Percentiles rank a stretch among this genome's conserved stretches.
These are phyloP conservation scores for Prionailurus viverrinus DNA, from an alignment of 2,113 vertebrate species.

Conservation along the genomic window DNA sequence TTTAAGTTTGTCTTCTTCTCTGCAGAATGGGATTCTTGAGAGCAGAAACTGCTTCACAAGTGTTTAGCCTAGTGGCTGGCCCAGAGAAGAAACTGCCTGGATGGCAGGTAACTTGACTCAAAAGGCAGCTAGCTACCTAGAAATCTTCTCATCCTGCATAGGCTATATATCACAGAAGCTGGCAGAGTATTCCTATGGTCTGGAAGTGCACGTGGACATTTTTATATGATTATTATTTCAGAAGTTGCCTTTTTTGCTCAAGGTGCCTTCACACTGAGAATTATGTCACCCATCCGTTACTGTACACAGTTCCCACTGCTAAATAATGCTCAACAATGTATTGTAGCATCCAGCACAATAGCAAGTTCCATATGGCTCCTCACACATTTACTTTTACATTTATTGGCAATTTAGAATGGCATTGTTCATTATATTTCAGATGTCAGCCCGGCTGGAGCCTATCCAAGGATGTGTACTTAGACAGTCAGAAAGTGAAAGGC, in stretches of 20 bases:
- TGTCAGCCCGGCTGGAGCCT: conserved; percentile 55
- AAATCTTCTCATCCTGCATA: neutral
- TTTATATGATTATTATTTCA: conserved; percentile 40
- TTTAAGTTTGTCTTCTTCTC: neutral
- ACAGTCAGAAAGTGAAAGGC: conserved; percentile 71
- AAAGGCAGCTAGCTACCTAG: neutral
- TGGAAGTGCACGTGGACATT: neutral
- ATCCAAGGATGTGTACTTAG: conserved; percentile 75
- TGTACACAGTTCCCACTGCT: conserved; percentile 56
- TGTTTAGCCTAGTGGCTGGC: neutral
- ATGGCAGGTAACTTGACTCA: neutral
- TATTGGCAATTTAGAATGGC: conserved; percentile 64
- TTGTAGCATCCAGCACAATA: conserved; percentile 31
- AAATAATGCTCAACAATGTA: conserved; percentile 42
- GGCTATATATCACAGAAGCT: neutral
- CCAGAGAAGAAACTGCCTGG: neutral
- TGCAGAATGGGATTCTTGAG: neutral
- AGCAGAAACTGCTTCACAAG: neutral
- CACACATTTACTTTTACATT: conserved; percentile 56
- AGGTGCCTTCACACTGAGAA: conserved; percentile 30
- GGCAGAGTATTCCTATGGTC: rapidly evolving
- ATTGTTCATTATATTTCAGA: conserved; percentile 76
- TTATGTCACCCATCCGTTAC: conserved; percentile 27
- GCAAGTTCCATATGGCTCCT: conserved; percentile 59
- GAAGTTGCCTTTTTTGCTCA: conserved; percentile 21